Base-by-base conservation (phyloP, 2,888 invertebrate genomes). In the Xanthia icteritia region DNA sequence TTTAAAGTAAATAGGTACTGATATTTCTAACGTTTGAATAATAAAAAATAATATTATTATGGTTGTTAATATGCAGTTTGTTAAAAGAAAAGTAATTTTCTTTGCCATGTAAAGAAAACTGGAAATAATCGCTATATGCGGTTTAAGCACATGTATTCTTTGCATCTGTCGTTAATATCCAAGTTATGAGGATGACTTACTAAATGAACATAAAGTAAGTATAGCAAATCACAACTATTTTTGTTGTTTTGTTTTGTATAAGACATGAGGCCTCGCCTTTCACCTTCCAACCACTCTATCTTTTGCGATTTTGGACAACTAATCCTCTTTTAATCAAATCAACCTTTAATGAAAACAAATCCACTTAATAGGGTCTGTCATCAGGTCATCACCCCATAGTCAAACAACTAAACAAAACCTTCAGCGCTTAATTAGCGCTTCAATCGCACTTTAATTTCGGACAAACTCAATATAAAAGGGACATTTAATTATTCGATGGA, bases 401-500 rank as follows among this genome's bases (percentile, higher is more conserved):
- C 65, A 77, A 60, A 75, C 76, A 74, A 77, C 70, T 65, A 76
- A 83, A 85, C 83, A 90, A 87, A 90, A 86, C 78, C 83, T 87
- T 84, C 85, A 91, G 89, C 85, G 90, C 92, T 94, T 94, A 94
- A 95, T 95, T 94, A 95, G 92, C 86, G 87, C 89, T 89, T 88
- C 84, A 88, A 90, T 90, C 85, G 91, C 92, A 91, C 90, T 88
- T 92, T 90, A 89, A 92, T 92, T 91, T 91, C 91, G 85, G 86
- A 82, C 86, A 87, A 86, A 88, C 83, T 89, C 91, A 90, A 93
- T 93, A 93, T 92, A 93, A 94, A 94, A 93, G 92, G 92, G 90
- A 90, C 92, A 91, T 96, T 96, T 96, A 96, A 96, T 96, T 96
- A 96, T 95, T 95, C 93, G 91, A 92, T 89, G 89, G 89, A 91